A percentile compares a stretch with the other conserved stretches of the same genome.
These are phyloP conservation scores for Ailuropoda melanoleuca DNA, from an alignment of 2,113 vertebrate genomes.

Conservation along the genomic window DNA sequence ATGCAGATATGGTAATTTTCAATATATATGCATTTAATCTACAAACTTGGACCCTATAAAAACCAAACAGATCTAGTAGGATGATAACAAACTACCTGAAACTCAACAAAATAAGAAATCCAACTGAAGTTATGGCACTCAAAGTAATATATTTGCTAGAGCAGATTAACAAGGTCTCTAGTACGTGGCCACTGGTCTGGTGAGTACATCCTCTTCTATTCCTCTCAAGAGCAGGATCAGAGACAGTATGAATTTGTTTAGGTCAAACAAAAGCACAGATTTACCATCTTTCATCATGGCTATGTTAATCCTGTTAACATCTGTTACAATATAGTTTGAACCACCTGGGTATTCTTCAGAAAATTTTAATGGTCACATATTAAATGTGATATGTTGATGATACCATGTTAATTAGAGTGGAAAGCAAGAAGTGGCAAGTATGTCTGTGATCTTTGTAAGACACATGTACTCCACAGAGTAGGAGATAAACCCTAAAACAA, in stretches of 20 bases:
- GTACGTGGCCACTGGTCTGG: neutral
- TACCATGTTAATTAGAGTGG: neutral
- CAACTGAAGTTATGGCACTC: neutral
- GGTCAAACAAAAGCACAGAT: neutral
- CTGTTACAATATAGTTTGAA: neutral
- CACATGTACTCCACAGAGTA: neutral
- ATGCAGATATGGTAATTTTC: neutral
- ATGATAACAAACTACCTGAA: neutral
- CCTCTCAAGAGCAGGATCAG: neutral
- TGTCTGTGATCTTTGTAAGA: neutral
- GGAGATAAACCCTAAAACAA: neutral
- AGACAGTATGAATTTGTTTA: neutral
- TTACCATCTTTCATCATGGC: neutral
- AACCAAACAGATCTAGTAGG: neutral
- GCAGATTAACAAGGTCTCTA: neutral
- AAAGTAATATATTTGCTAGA: neutral
- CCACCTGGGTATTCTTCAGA: neutral
- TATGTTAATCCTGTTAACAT: neutral
- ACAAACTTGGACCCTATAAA: neutral
- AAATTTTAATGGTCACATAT: neutral
- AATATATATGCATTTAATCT: neutral
- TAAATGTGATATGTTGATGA: neutral
- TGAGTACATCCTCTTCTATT: neutral
- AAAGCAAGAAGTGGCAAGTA: neutral
- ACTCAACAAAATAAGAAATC: neutral